Evolutionary conservation across 2,113 vertebrate genomes (phyloP).

Genomic region (Steatornis caripensis): DNA sequence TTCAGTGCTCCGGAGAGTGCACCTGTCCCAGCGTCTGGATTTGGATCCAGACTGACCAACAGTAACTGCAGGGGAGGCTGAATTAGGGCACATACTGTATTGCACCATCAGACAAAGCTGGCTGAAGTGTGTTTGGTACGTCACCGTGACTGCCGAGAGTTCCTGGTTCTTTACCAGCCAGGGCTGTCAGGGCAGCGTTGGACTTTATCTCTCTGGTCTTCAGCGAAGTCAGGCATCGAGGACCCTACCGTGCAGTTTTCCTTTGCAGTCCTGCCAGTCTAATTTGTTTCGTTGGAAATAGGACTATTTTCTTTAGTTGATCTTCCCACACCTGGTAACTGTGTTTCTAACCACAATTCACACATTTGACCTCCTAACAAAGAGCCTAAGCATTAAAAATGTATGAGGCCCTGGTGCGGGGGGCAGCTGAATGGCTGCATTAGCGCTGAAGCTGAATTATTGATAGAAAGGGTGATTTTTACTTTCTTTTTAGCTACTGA

Average conservation of each 20-base stretch:
- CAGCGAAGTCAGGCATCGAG: background rate
- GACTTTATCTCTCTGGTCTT: background rate
- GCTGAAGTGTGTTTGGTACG: background rate
- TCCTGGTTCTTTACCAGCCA: background rate
- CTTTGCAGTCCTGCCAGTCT: background rate
- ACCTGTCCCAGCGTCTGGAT: background rate
- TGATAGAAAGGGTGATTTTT: slow-evolving; percentile 27
- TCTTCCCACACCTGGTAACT: background rate
- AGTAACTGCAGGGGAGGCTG: background rate
- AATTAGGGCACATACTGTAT: background rate
- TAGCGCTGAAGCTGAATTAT: slow-evolving; percentile 41
- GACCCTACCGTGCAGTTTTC: background rate
- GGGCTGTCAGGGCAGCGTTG: background rate
- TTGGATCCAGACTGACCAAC: background rate
- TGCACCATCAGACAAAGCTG: background rate
- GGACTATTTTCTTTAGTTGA: background rate
- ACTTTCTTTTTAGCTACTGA: slow-evolving; percentile 39
- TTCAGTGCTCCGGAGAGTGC: background rate
- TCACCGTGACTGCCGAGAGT: background rate
- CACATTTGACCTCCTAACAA: slow-evolving; percentile 20
- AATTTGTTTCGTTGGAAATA: background rate
- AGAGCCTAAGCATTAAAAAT: slow-evolving; percentile 41
- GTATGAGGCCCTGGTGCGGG: background rate
- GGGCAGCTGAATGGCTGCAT: slow-evolving; percentile 6
- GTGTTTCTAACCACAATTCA: background rate